Percentiles rank a stretch among this genome's conserved stretches.
phyloP scores from a whole-genome alignment of 2,797 vertebrate species.

The Acridotheres tristis region DNA sequence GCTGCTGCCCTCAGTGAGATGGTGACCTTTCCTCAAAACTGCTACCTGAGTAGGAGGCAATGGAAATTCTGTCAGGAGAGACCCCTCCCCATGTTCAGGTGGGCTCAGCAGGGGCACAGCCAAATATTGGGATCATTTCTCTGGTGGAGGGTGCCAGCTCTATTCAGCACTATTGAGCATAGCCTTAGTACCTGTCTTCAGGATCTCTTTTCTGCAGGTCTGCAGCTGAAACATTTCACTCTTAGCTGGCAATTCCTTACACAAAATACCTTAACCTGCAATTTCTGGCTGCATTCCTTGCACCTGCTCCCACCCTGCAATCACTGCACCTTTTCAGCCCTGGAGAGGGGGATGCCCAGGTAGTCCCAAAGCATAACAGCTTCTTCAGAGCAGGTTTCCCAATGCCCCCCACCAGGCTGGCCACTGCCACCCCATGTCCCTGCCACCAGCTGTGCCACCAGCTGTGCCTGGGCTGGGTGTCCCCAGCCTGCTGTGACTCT shows the following conservation, averaged over 20 bases:
- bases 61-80: background rate
- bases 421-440: fast-evolving
- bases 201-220: background rate
- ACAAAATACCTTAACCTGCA: fast-evolving
- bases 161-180: fast-evolving
- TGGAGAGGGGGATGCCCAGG: background rate
- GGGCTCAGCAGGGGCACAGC: background rate
- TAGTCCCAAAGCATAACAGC: too few species aligned
- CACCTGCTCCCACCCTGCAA: background rate
- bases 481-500: background rate
- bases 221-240: background rate
- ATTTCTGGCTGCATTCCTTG: background rate
- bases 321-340: background rate
- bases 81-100: fast-evolving
- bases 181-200: background rate
- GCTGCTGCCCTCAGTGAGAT: background rate
- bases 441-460: background rate
- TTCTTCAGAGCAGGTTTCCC: background rate
- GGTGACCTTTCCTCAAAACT: background rate
- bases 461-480: background rate
- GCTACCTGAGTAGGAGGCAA: background rate
- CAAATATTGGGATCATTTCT: background rate
- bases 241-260: background rate
- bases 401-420: background rate
- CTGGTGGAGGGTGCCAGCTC: background rate